Evolutionary conservation across 2,797 vertebrate genomes (phyloP).

Genomic region (Enteromius trimaculatus): DNA sequence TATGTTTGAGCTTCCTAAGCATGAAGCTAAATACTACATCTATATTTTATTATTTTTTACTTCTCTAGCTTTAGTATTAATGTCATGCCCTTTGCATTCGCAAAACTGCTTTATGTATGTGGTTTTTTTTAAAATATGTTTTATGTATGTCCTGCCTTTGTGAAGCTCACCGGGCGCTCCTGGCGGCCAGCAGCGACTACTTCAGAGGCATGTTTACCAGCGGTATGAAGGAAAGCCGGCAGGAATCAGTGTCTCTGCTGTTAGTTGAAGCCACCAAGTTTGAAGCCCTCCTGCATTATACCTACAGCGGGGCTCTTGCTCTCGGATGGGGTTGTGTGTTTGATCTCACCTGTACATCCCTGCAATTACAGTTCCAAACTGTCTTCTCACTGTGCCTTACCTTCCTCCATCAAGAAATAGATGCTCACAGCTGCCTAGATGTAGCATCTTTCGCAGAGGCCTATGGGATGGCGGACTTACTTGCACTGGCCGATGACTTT

Average conservation of each 20-base stretch:
- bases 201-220: conserved; percentile 86
- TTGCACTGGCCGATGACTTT: conserved; percentile 79
- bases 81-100: conserved; percentile 59
- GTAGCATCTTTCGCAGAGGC: conserved; percentile 82
- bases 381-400: conserved; percentile 81
- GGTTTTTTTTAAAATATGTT: too few relatives aligned
- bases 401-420: conserved; percentile 79
- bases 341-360: conserved; percentile 81
- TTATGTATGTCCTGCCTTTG: conserved; percentile 49
- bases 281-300: conserved; percentile 78
- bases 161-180: conserved; percentile 81
- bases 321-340: conserved; percentile 85
- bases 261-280: conserved; percentile 73
- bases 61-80: conserved; percentile 71
- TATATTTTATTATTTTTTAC: not conserved
- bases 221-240: conserved; percentile 84
- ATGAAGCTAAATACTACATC: too few relatives aligned
- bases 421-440: conserved; percentile 77
- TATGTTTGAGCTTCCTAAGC: not conserved
- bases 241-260: conserved; percentile 70
- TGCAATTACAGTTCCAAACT: conserved; percentile 86
- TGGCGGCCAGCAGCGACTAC: conserved; percentile 84
- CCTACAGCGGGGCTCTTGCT: conserved; percentile 79
- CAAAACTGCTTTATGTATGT: conserved; percentile 59
- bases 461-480: conserved; percentile 79